Conservation (phyloP, 2,888 invertebrate genomes). For the Horisme vitalbata region DNA sequence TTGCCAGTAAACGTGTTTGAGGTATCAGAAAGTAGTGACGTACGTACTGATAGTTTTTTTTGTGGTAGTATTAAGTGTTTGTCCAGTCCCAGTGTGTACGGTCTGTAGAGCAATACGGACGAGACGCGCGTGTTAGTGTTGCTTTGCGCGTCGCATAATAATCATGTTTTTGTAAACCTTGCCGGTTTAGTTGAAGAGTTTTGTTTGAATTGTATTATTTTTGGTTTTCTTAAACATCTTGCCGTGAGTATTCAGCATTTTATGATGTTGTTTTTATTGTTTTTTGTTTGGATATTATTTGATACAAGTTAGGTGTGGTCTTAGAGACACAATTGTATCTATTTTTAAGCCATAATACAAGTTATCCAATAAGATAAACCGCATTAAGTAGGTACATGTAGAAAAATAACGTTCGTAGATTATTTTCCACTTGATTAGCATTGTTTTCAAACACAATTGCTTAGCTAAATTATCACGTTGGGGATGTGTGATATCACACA, state of each 20-base stretch:
- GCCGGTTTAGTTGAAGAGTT: background rate
- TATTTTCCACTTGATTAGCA: slow-evolving; percentile 7
- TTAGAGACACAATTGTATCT: background rate
- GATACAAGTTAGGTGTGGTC: too few species aligned
- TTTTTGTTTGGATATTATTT: too few species aligned
- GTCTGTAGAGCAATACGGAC: slow-evolving; percentile 33
- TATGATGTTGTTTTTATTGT: too few species aligned
- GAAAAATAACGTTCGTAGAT: too few species aligned
- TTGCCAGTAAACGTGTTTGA: slow-evolving; percentile 45
- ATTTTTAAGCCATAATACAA: too few species aligned
- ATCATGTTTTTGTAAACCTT: slow-evolving; percentile 48
- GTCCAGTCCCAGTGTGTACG: slow-evolving; percentile 27
- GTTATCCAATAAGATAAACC: too few species aligned
- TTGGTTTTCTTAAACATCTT: background rate
- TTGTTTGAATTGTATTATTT: slow-evolving; percentile 13
- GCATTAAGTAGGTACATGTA: too few species aligned
- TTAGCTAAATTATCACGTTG: slow-evolving; percentile 11
- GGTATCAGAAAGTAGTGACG: slow-evolving; percentile 12
- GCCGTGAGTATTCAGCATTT: slow-evolving; percentile 15
- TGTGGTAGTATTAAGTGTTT: slow-evolving; percentile 17
- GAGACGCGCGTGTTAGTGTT: slow-evolving; percentile 57
- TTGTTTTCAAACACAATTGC: slow-evolving; percentile 6
- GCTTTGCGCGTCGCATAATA: slow-evolving; percentile 52
- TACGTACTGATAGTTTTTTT: slow-evolving; percentile 15
- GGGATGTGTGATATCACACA: slow-evolving; percentile 10